phyloP scores from a whole-genome alignment of 2,797 vertebrate genomes.

The Strix occidentalis region DNA sequence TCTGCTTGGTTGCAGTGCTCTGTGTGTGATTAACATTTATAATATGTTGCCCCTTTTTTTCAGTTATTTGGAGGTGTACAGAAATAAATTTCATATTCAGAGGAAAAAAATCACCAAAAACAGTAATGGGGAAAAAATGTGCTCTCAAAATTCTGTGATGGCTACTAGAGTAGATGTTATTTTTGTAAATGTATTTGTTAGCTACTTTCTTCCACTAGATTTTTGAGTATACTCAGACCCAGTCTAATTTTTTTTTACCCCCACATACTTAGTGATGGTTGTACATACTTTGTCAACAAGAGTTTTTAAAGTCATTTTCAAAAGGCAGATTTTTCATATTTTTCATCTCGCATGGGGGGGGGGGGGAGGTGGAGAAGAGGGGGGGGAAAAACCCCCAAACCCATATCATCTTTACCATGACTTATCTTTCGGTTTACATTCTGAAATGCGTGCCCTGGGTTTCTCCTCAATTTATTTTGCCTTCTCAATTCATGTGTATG shows the following conservation, averaged over 20 bases:
- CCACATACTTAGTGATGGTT: neutral
- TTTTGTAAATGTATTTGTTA: neutral
- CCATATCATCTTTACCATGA: neutral
- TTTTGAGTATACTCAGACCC: neutral
- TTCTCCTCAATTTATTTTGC: neutral
- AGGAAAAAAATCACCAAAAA: neutral
- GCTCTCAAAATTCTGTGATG: neutral
- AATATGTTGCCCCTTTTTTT: neutral
- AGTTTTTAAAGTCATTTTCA: neutral
- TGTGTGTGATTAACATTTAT: neutral
- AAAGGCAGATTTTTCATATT: neutral
- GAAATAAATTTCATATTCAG: neutral
- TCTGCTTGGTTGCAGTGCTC: neutral
- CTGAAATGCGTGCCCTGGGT: neutral
- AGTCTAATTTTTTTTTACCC: neutral
- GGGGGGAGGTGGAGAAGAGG: too few species aligned
- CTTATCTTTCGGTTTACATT: neutral
- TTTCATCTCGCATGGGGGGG: neutral
- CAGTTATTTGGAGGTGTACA: neutral
- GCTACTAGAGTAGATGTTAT: neutral
- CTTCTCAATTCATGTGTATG: neutral
- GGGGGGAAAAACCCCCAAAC: neutral
- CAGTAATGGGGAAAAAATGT: too few species aligned
- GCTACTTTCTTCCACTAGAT: neutral
- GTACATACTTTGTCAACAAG: neutral